Conservation (phyloP, 2,888 invertebrate genomes). For the Erannis defoliaria region DNA sequence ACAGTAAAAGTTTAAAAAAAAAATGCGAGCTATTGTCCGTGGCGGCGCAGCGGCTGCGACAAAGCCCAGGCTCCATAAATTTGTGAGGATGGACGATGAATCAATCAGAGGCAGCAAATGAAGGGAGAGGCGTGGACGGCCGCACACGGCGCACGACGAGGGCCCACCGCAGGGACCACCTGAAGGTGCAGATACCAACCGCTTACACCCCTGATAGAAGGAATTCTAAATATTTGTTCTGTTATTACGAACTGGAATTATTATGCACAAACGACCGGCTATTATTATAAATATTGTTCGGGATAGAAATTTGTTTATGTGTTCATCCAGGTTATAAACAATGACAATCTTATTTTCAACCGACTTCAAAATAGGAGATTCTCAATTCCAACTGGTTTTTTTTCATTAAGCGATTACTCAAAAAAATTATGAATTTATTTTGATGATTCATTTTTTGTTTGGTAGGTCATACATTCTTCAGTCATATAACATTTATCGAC, state of each 20-base stretch:
- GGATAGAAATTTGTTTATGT: background rate
- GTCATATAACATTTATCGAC: too few species aligned
- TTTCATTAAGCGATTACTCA: too few species aligned
- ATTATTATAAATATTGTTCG: too few species aligned
- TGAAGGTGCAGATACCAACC: conserved; percentile 34
- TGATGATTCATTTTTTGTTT: too few species aligned
- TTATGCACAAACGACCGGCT: too few species aligned
- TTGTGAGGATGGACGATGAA: conserved; percentile 77
- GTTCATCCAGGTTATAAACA: too few species aligned
- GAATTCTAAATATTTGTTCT: conserved; percentile 33
- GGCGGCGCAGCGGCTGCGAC: conserved; percentile 64
- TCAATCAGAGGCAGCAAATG: conserved; percentile 77
- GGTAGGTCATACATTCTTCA: too few species aligned
- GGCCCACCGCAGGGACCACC: conserved; percentile 59
- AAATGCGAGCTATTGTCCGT: conserved; percentile 68
- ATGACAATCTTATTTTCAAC: too few species aligned
- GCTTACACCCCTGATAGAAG: conserved; percentile 24
- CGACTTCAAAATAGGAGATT: too few species aligned
- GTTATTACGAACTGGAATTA: conserved; percentile 16
- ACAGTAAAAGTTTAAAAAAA: conserved; percentile 65
- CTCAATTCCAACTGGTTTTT: too few species aligned
- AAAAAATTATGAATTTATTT: too few species aligned
- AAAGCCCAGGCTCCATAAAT: conserved; percentile 77
- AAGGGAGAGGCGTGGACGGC: conserved; percentile 61
- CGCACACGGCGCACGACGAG: conserved; percentile 69